Evolutionary conservation across 2,113 vertebrate genomes (phyloP), one percentile per base, ranked within the genome.

Genomic region (Melanostigma gelatinosum): DNA sequence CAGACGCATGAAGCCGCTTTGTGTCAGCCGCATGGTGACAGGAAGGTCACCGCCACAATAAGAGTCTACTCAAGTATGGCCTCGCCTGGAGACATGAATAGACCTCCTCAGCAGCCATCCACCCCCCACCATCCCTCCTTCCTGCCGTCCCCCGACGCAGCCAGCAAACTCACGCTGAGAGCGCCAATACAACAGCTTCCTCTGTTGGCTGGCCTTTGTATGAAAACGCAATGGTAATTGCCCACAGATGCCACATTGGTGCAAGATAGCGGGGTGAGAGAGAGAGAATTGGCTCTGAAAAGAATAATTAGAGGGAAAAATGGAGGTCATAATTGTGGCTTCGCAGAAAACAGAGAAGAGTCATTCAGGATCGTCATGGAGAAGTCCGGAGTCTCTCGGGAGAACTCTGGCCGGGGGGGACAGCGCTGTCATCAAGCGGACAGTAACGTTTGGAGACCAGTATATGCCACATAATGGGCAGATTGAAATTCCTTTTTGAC

Each of bases 131-230:
- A 38, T 80, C 81, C 77, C 87, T 85, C 88, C 88, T 89, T 90
- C 87, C 88, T 85, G 85, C 73, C 29, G 27, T 34, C 81, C 70
- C 42, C 71, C 72, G 15, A 38, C 64, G 6, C 69, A 72, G 82
- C 87, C 87, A 86, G 48, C 54, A 62, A 50, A 81, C 72, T 69
- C 89, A 69, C 0, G 76, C 87, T 89, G 90, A 13, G 88, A 82
- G 60, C 42, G 7, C 74, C 85, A 85, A 76, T 29, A 89, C 85
- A 88, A 88, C 82, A 80, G 90, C 85, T 93, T 92, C 90, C 92
- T 92, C 87, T 92, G 86, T 92, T 93, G 90, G 90, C 87, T 38
- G 29, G 69, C 60, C 70, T 32, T 69, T 89, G 86, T 89, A 90
- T 91, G 84, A 88, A 76, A 86, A 79, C 65, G 58, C 74, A 83